phyloP scores from a whole-genome alignment of 2,113 vertebrate species.

The Brachypodius melanocephalos region DNA sequence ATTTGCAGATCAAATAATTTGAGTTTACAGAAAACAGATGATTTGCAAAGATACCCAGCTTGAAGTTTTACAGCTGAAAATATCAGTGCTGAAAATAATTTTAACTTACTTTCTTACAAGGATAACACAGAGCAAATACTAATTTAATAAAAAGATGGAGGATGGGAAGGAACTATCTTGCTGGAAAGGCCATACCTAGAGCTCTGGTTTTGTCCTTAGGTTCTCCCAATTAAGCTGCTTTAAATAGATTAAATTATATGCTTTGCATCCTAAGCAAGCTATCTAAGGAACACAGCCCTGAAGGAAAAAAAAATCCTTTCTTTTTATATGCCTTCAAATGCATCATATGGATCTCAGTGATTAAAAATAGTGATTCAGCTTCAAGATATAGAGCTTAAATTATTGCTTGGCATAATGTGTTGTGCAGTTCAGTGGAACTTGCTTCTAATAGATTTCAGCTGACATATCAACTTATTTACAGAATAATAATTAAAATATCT shows the following conservation, averaged over 20 bases:
- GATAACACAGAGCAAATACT: neutral
- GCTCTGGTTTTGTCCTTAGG: neutral
- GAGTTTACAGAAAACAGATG: neutral
- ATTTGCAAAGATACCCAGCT: neutral
- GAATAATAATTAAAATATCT: neutral
- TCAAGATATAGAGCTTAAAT: neutral
- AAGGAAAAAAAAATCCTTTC: neutral
- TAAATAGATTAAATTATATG: neutral
- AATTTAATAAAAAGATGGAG: neutral
- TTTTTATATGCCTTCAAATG: neutral
- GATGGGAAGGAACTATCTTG: neutral
- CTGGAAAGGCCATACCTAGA: neutral
- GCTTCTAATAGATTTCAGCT: neutral
- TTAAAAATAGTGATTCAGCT: neutral
- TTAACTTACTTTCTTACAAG: neutral
- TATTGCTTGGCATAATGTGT: neutral
- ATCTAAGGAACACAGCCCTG: neutral
- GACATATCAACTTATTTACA: neutral
- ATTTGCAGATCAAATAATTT: neutral
- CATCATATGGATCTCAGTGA: neutral
- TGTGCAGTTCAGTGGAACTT: neutral
- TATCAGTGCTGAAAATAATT: neutral
- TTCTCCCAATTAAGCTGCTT: neutral
- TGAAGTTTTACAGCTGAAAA: neutral
- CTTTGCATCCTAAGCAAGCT: neutral